Evolutionary conservation across 2,797 vertebrate genomes (phyloP).

Genomic region (Leucoraja ocellata): DNA sequence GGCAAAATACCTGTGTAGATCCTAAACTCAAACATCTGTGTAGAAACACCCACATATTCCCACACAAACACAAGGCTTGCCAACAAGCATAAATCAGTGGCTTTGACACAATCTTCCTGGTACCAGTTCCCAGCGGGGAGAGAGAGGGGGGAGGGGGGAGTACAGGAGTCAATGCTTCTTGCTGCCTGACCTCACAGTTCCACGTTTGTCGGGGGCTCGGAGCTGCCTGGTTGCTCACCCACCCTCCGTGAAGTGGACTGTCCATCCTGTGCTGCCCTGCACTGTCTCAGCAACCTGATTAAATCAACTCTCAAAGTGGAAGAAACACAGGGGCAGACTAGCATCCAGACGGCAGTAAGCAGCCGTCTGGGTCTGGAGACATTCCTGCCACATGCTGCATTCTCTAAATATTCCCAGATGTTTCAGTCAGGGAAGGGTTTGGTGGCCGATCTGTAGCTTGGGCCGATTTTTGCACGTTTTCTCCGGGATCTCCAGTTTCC

Average conservation of each 20-base stretch:
- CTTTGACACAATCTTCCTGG: not conserved
- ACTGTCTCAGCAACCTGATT: not conserved
- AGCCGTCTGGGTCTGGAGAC: not conserved
- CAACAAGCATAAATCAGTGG: not conserved
- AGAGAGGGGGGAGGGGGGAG: not conserved
- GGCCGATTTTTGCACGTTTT: not conserved
- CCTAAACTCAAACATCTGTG: not conserved
- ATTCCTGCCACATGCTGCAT: not conserved
- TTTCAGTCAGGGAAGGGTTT: not conserved
- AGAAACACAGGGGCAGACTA: not conserved
- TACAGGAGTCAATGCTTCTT: too few species aligned
- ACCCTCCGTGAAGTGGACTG: not conserved
- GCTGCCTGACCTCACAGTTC: not conserved
- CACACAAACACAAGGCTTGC: not conserved
- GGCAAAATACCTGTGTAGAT: not conserved
- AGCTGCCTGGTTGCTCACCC: not conserved
- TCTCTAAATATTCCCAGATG: constrained; percentile 14
- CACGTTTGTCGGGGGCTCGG: not conserved
- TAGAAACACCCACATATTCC: not conserved
- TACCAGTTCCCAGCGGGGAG: not conserved
- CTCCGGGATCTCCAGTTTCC: too few species aligned
- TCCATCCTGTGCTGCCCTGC: too few species aligned
- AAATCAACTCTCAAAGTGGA: not conserved
- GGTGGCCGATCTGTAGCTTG: not conserved
- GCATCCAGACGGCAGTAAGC: constrained; percentile 10